Base-by-base conservation (phyloP, 1,140 invertebrate genomes). In the Nebria ingens region DNA sequence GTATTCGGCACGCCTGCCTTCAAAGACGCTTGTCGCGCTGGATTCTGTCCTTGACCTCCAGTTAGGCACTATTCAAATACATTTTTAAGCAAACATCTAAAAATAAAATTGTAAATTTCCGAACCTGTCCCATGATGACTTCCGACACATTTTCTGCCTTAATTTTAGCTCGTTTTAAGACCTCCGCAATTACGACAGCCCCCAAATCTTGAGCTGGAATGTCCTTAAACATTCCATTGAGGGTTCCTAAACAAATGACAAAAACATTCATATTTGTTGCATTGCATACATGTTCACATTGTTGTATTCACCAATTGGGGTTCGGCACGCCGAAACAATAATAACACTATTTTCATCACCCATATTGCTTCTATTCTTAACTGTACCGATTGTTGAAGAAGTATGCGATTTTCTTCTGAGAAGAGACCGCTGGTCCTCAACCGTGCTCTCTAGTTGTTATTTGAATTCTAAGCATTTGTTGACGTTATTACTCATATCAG, bases 61-160 rank as follows among this genome's bases (percentile, higher is more conserved):
- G 76, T 79, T 34, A 89, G 65, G 21, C 80, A 72, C 23, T 59
- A 34, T 38, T 42, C 56, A 52, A 59, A 19, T 56, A 11, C 50
- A 38, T 13, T 19, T 42, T 20, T 17, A 42, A 50, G 51, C 52
- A 57, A 9, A 51, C 29, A 58, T 53, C 3, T 42, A 42, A 17
- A n/a, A 54, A 54, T 2, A 54, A 34, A 21, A 51, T 29, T 51
- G 58, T 52, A 40, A 55, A 58, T 50, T 55, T 58, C 63, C 72
- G n/a, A 72, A 91, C 89, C 74, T 93, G 90, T 21, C 91, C 91
- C 62, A 93, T 68, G 58, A 93, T 86, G n/a, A 93, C 87, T 78
- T 93, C 88, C 42, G 80, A 82, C 21, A 93, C 82, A 68, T 89
- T 81, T 23, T 75, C 69, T 11, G 79, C 71, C 53, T 74, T 65